Evolutionary conservation across 2,113 vertebrate species (phyloP), one percentile per base, ranked within the genome.

Genomic region (Toxotes chatareus): DNA sequence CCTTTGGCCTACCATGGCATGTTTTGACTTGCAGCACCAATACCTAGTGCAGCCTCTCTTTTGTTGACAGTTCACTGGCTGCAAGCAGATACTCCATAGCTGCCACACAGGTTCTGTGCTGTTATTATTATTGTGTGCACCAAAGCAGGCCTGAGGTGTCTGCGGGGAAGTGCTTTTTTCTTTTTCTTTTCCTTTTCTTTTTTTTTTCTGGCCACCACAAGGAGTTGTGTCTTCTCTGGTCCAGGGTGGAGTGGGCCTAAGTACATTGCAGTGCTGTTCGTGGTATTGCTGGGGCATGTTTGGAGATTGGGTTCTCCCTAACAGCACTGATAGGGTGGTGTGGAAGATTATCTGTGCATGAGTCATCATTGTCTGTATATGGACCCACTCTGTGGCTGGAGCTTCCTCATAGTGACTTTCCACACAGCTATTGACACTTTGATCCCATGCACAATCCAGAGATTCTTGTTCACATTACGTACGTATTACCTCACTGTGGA

Each of bases 1-100:
- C 87, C 91, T 89, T 92, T 89, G 91, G 89, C 89, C 93, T 91
- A 86, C 89, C 86, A 56, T 88, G 90, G 91, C 93, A 92, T 91
- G 93, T 94, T 93, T 90, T 91, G 93, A 93, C 93, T 91, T 88
- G 93, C 88, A 85, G 79, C 82, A 70, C 72, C 89, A 75, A 53
- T 71, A 67, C 82, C 83, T 67, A 46, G 42, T 65, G 84, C 80
- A 80, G 85, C 70, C 80, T 81, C 79, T 85, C 74, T 84, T 38
- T 91, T 93, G 93, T 91, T 94, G 90, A 94, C 91, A 92, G 62
- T 87, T 92, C 73, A 71, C 86, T 84, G 84, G 77, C 81, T 93
- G 84, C 79, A 87, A 70, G 86, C 86, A 87, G 47, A 80, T 21
- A 60, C 82, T 78, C 32, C 56, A 70, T 65, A 83, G 77, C 83